A percentile compares a stretch with the other conserved stretches of the same genome.
phyloP scores from a whole-genome alignment of 2,888 invertebrate species.

The Gastracanthus pulcherrimus region DNA sequence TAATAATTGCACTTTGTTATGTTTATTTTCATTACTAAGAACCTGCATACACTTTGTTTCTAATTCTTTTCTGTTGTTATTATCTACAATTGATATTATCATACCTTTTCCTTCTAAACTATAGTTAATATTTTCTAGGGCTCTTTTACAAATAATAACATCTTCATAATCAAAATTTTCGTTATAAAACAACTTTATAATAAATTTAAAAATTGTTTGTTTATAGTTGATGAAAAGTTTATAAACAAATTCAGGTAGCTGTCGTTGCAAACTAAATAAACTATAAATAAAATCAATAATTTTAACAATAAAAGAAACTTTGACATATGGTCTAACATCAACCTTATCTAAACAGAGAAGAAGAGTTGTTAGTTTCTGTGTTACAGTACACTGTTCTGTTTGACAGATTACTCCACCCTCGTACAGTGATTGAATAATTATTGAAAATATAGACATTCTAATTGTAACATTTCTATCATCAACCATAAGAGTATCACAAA shows the following conservation, averaged over 20 bases:
- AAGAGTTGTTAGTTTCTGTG: constrained; percentile 58
- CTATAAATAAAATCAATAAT: constrained; percentile 63
- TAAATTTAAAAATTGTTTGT: constrained; percentile 42
- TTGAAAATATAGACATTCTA: constrained; percentile 62
- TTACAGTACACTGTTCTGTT: constrained; percentile 53
- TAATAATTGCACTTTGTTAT: constrained; percentile 39
- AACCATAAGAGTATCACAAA: constrained; percentile 49
- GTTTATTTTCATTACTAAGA: constrained; percentile 29
- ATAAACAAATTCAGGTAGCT: constrained; percentile 10
- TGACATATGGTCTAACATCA: constrained; percentile 67
- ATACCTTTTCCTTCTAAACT: neutral
- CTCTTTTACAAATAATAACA: constrained; percentile 27
- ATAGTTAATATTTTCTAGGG: constrained; percentile 14
- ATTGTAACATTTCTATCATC: constrained; percentile 36
- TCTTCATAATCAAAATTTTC: constrained; percentile 43
- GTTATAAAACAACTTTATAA: constrained; percentile 47
- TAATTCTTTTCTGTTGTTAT: constrained; percentile 16
- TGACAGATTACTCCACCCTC: constrained; percentile 64
- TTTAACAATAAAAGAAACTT: constrained; percentile 57
- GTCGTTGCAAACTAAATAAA: constrained; percentile 51
- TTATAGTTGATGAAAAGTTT: constrained; percentile 28
- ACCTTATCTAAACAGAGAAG: constrained; percentile 61
- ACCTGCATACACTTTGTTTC: constrained; percentile 48
- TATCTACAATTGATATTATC: neutral
- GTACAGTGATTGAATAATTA: constrained; percentile 64